phyloP scores from a whole-genome alignment of 2,888 invertebrate genomes.

The Synergus itoensis region DNA sequence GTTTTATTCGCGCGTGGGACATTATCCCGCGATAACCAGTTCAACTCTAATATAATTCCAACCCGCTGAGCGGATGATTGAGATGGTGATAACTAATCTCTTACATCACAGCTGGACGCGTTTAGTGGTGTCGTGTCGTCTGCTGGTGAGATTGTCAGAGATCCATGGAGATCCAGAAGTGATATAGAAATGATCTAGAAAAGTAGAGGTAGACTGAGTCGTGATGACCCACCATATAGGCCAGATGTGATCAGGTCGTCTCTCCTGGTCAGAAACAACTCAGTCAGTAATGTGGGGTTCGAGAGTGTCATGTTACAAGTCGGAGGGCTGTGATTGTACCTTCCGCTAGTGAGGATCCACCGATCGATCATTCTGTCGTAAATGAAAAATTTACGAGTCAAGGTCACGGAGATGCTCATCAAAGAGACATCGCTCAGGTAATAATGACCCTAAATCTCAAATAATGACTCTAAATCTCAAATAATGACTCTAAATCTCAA shows the following conservation, averaged over 20 bases:
- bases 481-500: too few relatives aligned
- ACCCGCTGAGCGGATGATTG: slow-evolving; percentile 3
- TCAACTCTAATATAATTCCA: slow-evolving; percentile 9
- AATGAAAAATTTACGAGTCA: slow-evolving; percentile 53
- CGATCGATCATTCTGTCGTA: background rate
- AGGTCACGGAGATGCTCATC: slow-evolving; percentile 72
- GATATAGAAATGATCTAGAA: background rate
- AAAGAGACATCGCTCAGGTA: slow-evolving; percentile 77
- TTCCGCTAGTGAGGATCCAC: slow-evolving; percentile 63
- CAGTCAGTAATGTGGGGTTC: slow-evolving; percentile 74
- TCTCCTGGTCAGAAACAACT: slow-evolving; percentile 54
- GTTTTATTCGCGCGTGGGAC: background rate
- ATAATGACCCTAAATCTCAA: background rate
- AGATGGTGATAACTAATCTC: slow-evolving; percentile 9
- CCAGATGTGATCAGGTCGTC: slow-evolving; percentile 49
- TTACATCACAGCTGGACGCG: slow-evolving; percentile 4
- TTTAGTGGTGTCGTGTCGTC: background rate
- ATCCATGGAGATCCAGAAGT: background rate
- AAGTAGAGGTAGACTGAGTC: slow-evolving; percentile 12
- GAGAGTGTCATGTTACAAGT: slow-evolving; percentile 67
- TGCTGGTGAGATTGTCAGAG: background rate
- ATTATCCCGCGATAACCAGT: slow-evolving; percentile 13
- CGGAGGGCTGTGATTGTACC: slow-evolving; percentile 70
- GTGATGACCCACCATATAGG: slow-evolving; percentile 18
- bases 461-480: too few relatives aligned